Conservation (phyloP, 92 coral and sea anemone species). For the Isaurus tuberculatus region DNA sequence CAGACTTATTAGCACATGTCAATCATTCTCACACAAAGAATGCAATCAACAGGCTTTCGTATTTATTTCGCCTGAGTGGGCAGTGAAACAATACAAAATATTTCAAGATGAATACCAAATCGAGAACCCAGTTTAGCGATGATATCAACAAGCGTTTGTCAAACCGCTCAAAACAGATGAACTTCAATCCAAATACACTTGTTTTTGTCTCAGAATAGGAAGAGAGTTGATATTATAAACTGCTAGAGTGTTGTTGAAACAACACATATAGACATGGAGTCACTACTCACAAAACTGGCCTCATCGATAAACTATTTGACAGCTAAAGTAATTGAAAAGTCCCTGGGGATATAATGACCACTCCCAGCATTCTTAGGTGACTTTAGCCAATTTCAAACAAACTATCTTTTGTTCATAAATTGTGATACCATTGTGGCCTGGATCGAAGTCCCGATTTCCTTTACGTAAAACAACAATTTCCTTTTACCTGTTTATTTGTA, state of each 20-base stretch:
- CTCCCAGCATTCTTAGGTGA: slow-evolving; percentile 67
- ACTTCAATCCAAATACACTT: not conserved
- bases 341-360: slow-evolving; percentile 62
- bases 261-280: slow-evolving; percentile 7
- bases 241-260: not conserved
- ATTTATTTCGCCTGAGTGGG: slow-evolving; percentile 49
- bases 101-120: slow-evolving; percentile 35
- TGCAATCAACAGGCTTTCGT: slow-evolving; percentile 73
- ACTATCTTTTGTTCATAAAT: slow-evolving; percentile 24
- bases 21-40: slow-evolving; percentile 80
- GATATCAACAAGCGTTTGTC: slow-evolving; percentile 19
- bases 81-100: slow-evolving; percentile 41
- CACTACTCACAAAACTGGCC: slow-evolving; percentile 5
- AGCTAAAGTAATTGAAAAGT: slow-evolving; percentile 57
- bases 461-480: slow-evolving; percentile 5
- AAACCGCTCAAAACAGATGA: slow-evolving; percentile 4
- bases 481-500: not conserved
- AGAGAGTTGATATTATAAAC: not conserved
- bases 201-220: not conserved
- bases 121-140: slow-evolving; percentile 19
- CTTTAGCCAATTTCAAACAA: slow-evolving; percentile 43
- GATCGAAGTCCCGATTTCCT: not conserved
- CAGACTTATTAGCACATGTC: slow-evolving; percentile 70
- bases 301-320: slow-evolving; percentile 68
- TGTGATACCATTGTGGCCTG: not conserved